phyloP scores from a whole-genome alignment of 2,113 vertebrate species.

The Stegastes partitus region DNA sequence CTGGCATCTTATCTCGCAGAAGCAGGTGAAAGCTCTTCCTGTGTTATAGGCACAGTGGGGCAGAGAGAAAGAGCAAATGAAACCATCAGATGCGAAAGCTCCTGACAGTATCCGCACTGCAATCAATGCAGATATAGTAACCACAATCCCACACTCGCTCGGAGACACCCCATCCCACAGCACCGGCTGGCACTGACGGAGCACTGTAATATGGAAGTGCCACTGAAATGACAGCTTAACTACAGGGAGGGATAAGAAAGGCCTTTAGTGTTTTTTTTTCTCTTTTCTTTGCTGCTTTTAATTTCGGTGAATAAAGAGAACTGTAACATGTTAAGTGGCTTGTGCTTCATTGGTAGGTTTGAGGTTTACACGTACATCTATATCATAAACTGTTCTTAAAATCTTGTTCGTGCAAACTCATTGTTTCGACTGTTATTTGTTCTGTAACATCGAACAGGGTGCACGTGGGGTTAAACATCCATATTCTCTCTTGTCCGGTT shows the following conservation, averaged over 20 bases:
- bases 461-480: constrained; percentile 13
- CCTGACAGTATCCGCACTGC: constrained; percentile 45
- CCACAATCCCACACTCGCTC: constrained; percentile 40
- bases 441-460: constrained; percentile 19
- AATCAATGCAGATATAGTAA: constrained; percentile 63
- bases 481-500: constrained; percentile 13
- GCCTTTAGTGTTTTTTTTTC: constrained; percentile 10
- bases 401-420: not conserved
- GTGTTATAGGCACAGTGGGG: constrained; percentile 23
- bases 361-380: not conserved
- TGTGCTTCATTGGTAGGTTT: not conserved
- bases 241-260: constrained; percentile 35
- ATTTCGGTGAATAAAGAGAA: constrained; percentile 8
- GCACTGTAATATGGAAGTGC: constrained; percentile 25
- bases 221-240: constrained; percentile 57
- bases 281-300: constrained; percentile 2
- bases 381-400: constrained; percentile 17
- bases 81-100: constrained; percentile 53
- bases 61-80: constrained; percentile 36
- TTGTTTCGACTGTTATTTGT: constrained; percentile 23
- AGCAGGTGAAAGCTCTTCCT: constrained; percentile 32
- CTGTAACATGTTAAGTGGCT: not conserved
- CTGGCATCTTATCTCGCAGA: constrained; percentile 67
- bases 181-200: constrained; percentile 12
- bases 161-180: constrained; percentile 41